Base-by-base conservation (phyloP, 2,113 vertebrate genomes). In the Ictalurus furcatus region DNA sequence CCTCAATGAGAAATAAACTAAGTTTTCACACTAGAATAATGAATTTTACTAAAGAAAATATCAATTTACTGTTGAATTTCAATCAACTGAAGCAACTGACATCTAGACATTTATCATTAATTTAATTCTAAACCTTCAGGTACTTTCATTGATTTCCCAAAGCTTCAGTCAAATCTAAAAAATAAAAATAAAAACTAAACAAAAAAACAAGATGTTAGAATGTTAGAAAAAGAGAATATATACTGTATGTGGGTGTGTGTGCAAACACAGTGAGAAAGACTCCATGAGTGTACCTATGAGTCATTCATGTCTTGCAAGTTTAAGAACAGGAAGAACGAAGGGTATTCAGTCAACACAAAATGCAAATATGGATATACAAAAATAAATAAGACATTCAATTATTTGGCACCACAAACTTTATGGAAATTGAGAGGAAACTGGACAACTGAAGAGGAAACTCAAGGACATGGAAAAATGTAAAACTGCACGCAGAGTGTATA, bases 281-380 rank as follows among this genome's bases (percentile, higher is more conserved):
- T 28, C 40, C 23, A 28, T 84, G 59, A 84, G 83, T 63, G 23
- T 48, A 48, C 8, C 83, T 16, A 44, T 84, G 83, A 84, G 59
- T 84, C 61, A 67, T 67, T 84, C n/a, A 58, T 48, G 59, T 84
- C 83, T 84, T 84, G 34, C 40, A 65, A 84, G 58, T 84, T 81
- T 52, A 78, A 44, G 37, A 79, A 84, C 59, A 48, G 61, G 83
- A 67, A 84, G 34, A 40, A 37, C 9, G 23, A 69, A 73, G 80
- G 58, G 56, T n/a, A 34, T 54, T 19, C 78, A 81, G 78, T 81
- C 52, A 56, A 81, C 28, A 56, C 78, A 81, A 30, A 40, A 11
- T 56, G 12, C 76, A 81, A 81, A 58, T 56, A 81, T 48, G 9
- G 25, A 79, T 79, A 54, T n/a, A 78, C 2, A n/a, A 76, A 76